A percentile compares a stretch with the other conserved stretches of the same genome.
Conservation (phyloP, 2,888 invertebrate species). For the Allygus modestus region DNA sequence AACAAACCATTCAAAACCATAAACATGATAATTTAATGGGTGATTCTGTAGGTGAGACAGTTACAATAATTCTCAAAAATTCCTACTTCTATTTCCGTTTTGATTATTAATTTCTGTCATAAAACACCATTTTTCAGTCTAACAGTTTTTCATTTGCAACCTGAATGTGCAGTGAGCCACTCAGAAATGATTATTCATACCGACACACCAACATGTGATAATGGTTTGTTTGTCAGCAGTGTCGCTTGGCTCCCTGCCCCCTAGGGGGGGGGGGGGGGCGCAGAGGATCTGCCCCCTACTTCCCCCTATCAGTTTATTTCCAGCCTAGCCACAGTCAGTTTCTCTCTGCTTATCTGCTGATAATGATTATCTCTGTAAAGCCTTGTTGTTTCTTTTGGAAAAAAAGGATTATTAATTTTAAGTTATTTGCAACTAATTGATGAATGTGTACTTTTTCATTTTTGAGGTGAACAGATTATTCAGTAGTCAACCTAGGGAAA, state of each 20-base stretch:
- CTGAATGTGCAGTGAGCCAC: not conserved
- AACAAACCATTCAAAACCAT: no score
- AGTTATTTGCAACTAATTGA: not conserved
- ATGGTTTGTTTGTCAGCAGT: conserved; percentile 9
- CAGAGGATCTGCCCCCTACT: not conserved
- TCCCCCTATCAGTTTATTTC: not conserved
- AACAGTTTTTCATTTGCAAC: no score
- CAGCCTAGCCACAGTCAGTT: not conserved
- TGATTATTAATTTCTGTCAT: no score
- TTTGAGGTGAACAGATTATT: no score
- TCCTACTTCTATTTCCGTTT: no score
- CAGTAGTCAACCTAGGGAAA: no score
- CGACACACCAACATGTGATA: not conserved
- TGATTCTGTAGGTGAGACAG: no score
- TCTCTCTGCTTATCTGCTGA: not conserved
- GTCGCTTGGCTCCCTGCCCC: not conserved
- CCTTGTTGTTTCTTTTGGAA: not conserved
- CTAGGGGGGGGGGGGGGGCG: no score
- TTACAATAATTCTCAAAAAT: no score
- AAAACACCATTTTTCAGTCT: no score
- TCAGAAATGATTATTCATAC: not conserved
- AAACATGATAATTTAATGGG: no score
- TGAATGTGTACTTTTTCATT: no score
- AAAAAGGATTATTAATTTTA: not conserved
- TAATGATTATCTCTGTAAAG: not conserved